Evolutionary conservation across 2,888 invertebrate genomes (phyloP), one percentile per base, ranked within the genome.

Genomic region (Scaeva pyrastri): DNA sequence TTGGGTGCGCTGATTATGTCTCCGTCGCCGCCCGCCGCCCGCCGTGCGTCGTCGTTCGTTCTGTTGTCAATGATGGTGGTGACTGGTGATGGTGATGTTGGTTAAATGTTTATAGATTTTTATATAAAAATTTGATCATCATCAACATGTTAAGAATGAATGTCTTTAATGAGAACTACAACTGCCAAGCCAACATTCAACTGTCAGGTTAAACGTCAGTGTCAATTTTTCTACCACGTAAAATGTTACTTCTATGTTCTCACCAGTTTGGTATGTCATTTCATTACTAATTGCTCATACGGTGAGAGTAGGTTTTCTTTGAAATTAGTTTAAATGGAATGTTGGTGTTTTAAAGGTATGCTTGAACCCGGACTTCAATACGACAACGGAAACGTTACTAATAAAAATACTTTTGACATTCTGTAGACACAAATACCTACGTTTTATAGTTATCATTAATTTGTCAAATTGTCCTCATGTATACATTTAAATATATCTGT

Each of bases 81-180:
- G n/a, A n/a, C n/a, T 31, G 8, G n/a, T 23, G 45, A n/a, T 23
- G 39, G n/a, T 21, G 14, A 26, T 31, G 45, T 45, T 48, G 48
- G 48, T 48, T 66, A 11, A 36, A 48, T 48, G 31, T 48, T 66
- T 31, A 12, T 16, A 31, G 45, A 10, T 45, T 14, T 45, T 10
- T 23, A 16, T 1, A 81, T 31, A 70, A 64, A 56, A 76, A 70
- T 74, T 52, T 31, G 41, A 62, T 70, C 31, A 75, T 7, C 11
- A 41, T 12, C 8, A 60, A 10, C 2, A 36, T 36, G 70, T 45
- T 70, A 45, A 41, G 55, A 48, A 66, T 62, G n/a, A 11, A 16
- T 66, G 8, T 62, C 14, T 26, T 45, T 1, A 31, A 48, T 36
- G 31, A 31, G 31, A 31, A 31, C 31, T 31, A 31, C 31, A n/a